Evolutionary conservation across 1,140 invertebrate genomes (phyloP), one percentile per base, ranked within the genome.

Genomic region (Archegozetes longisetosus): DNA sequence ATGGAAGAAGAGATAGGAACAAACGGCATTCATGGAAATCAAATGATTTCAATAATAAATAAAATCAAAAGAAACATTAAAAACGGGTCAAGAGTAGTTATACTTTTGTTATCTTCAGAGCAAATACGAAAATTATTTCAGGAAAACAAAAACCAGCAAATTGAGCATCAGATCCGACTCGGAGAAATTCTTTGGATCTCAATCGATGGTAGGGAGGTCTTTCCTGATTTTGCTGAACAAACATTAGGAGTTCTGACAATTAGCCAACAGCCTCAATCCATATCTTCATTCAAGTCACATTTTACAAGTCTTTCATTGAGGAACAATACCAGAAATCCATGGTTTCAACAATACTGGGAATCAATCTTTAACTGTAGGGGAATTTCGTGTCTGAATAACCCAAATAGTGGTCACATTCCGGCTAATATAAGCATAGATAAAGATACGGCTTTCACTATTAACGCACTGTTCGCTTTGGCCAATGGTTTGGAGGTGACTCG

Each of bases 401-500:
- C 52, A 48, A 62, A 60, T 9, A 50, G 26, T 0, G 23, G 24
- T 22, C 53, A 55, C 1, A 56, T 26, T 17, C 27, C 53, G 12
- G 17, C 53, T 4, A 56, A 65, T 6, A 50, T 63, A 6, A 26
- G 59, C 22, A 48, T 64, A 0, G 50, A 61, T 52, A 67, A 70
- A 53, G 70, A 73, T 40, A 64, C 67, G 1, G 64, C 63, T 6
- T 66, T 70, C n/a, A 73, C 71, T 17, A 71, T 74, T 2, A 71
- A 71, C 59, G 69, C 72, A 20, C 69, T 74, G 3, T 65, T 66
- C 23, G 57, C 72, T 0, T 52, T 73, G 14, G 68, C 68, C 6
- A 62, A 70, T 32, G 68, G 63, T 60, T 61, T 66, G 52, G 70
- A 64, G 60, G 64, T 59, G 46, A 63, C 62, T 65, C 68, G 49